Evolutionary conservation across 30 jellyfish, hydroid and myxozoan genomes (phyloP).

Genomic region (Chrysaora quinquecirrha): DNA sequence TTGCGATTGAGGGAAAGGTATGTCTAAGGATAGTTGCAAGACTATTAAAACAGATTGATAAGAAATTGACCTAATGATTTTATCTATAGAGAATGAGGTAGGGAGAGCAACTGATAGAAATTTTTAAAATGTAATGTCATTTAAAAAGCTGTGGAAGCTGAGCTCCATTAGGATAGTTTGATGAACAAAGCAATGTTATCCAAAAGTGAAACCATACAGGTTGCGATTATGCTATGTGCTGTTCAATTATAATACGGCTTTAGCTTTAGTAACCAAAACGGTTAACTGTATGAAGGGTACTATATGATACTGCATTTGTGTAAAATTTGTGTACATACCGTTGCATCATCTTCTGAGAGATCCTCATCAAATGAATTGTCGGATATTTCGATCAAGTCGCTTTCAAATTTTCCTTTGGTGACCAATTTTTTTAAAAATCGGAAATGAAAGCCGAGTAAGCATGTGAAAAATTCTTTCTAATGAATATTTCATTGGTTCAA

Average conservation of each 20-base stretch:
- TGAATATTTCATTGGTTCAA: neutral
- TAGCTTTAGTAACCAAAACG: neutral
- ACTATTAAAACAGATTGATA: neutral
- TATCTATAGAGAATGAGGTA: neutral
- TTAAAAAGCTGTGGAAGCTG: neutral
- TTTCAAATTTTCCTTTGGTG: neutral
- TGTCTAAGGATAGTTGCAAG: neutral
- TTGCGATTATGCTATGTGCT: neutral
- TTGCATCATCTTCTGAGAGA: neutral
- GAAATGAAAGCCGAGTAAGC: neutral
- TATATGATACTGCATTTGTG: neutral
- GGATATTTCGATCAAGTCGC: neutral
- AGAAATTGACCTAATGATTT: neutral
- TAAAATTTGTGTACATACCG: neutral
- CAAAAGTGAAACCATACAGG: neutral
- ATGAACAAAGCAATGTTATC: neutral
- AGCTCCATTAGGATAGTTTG: neutral
- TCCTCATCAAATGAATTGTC: neutral
- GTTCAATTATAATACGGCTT: neutral
- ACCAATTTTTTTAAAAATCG: neutral
- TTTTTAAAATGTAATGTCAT: neutral
- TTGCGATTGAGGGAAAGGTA: no score
- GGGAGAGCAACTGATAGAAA: neutral
- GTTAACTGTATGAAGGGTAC: neutral
- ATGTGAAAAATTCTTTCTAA: neutral